Percentiles rank a stretch among this genome's conserved stretches.
Conservation (phyloP, 2,113 vertebrate genomes). For the Drymodes brunneopygia region DNA sequence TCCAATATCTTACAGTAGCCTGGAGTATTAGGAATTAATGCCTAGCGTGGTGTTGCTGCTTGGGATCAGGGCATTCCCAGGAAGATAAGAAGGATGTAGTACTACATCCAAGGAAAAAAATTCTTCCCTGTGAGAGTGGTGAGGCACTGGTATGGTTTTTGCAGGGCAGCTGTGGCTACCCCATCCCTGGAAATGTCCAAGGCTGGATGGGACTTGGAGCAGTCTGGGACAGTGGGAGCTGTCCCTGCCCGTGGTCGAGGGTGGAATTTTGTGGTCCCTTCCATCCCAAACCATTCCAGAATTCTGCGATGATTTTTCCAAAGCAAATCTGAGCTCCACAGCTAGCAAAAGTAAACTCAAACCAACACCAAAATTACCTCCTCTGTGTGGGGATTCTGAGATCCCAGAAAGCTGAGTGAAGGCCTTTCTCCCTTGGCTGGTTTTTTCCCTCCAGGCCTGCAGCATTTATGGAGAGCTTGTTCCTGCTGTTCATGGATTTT, state of each 20-base stretch:
- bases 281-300: not conserved
- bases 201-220: not conserved
- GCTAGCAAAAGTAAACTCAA: not conserved
- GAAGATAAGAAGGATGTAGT: no score
- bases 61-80: not conserved
- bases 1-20: accelerated
- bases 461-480: not conserved
- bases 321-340: not conserved
- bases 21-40: not conserved
- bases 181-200: not conserved
- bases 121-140: not conserved
- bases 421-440: not conserved
- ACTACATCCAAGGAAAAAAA: not conserved
- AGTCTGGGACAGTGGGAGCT: not conserved
- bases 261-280: not conserved
- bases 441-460: not conserved
- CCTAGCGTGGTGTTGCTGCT: accelerated
- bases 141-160: not conserved
- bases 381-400: not conserved
- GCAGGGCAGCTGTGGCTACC: not conserved
- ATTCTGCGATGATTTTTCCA: not conserved
- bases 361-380: not conserved
- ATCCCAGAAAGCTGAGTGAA: not conserved
- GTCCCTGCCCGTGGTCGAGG: not conserved
- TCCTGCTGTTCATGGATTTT: not conserved